Conservation (phyloP, 2,888 invertebrate species). For the Marronus borbonicus region DNA sequence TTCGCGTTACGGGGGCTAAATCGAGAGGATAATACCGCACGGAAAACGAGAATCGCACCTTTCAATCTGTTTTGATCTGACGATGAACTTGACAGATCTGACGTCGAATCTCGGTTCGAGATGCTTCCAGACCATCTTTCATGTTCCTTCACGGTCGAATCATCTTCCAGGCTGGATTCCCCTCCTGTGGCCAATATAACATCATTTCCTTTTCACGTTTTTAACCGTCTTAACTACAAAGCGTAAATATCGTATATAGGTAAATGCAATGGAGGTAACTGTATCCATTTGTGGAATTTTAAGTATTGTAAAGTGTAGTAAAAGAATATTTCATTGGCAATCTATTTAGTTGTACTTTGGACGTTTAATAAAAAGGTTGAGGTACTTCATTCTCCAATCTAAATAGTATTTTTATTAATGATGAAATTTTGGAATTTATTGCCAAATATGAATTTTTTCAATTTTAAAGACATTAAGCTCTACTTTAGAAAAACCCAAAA, state of each 20-base stretch:
- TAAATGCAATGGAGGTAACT: background rate
- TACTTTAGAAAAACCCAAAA: too few relatives aligned
- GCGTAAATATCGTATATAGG: constrained; percentile 5
- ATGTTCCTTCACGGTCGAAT: constrained; percentile 74
- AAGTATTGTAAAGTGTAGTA: background rate
- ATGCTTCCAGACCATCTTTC: constrained; percentile 70
- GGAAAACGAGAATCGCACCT: constrained; percentile 56
- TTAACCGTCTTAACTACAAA: background rate
- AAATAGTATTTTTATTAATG: too few relatives aligned
- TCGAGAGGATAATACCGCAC: background rate
- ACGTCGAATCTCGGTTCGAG: constrained; percentile 68
- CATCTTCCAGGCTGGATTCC: constrained; percentile 76
- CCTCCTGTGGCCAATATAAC: constrained; percentile 60
- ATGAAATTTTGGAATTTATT: too few relatives aligned
- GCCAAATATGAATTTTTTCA: too few relatives aligned
- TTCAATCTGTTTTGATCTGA: constrained; percentile 63
- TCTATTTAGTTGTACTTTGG: background rate
- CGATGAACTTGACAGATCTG: constrained; percentile 67
- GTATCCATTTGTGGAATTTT: background rate
- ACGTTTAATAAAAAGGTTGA: too few relatives aligned
- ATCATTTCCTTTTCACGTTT: constrained; percentile 20
- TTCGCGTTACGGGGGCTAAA: background rate
- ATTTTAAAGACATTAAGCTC: too few relatives aligned
- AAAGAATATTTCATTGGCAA: background rate
- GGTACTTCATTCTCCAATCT: too few relatives aligned